Evolutionary conservation across 2,113 vertebrate species (phyloP).

Genomic region (Platysternon megacephalum): DNA sequence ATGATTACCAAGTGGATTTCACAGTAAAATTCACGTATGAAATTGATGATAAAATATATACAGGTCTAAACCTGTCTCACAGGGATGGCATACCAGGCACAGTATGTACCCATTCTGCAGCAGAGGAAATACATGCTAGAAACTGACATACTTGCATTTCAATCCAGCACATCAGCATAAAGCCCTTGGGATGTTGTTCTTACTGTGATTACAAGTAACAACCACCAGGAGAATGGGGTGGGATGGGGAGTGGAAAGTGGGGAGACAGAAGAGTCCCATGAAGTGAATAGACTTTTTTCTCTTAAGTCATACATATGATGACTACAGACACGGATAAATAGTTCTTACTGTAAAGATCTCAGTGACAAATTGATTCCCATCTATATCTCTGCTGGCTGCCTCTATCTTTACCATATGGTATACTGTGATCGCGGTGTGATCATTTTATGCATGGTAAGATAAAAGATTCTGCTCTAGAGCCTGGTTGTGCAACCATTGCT

Average conservation of each 20-base stretch:
- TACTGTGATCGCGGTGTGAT: background rate
- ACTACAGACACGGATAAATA: constrained; percentile 1
- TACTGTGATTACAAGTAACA: constrained; percentile 44
- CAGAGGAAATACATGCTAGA: background rate
- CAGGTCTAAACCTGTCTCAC: background rate
- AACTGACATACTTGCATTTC: background rate
- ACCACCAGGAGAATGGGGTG: background rate
- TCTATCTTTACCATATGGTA: background rate
- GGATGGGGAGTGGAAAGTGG: background rate
- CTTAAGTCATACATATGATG: background rate
- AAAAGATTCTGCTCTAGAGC: constrained; percentile 19
- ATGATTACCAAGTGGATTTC: background rate
- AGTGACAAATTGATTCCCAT: constrained; percentile 26
- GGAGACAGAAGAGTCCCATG: background rate
- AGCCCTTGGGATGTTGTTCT: constrained; percentile 53
- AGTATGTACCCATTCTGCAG: rapidly evolving
- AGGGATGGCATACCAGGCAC: background rate
- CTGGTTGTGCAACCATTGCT: constrained; percentile 23
- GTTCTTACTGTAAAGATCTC: background rate
- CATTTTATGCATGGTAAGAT: constrained; percentile 14
- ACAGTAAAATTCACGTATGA: background rate
- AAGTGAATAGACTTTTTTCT: constrained; percentile 9
- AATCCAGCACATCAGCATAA: constrained; percentile 48
- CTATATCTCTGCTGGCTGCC: background rate
- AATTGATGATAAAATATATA: constrained; percentile 4